Evolutionary conservation across 1,140 invertebrate genomes (phyloP), one percentile per base, ranked within the genome.

Genomic region (Camponotus pennsylvanicus): DNA sequence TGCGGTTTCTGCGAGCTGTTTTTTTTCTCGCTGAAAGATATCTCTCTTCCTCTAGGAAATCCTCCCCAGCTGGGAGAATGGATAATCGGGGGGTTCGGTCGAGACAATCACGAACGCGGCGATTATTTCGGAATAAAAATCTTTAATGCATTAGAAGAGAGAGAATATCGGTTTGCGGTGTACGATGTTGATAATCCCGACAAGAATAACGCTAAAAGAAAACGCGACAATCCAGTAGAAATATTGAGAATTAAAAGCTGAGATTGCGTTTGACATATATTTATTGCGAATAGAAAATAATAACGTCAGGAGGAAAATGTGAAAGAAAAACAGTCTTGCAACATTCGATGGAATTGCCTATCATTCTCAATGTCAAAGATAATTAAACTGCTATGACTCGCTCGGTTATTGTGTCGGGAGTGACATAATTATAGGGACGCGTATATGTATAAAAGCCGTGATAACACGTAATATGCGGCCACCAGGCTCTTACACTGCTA

Each of bases 1-100:
- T 93, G 92, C 90, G 92, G 92, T 93, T 93, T 92, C 80, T 49
- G 76, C 84, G 11, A 80, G 64, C 57, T 71, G 59, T 52, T 88
- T 18, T 52, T 52, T 52, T 18, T 69, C 73, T 73, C 86, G 73
- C 80, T 71, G 37, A 79, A 86, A 86, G 67, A 88, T 85, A 64
- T 40, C 52, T 11, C 52, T 37, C 55, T 59, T 63, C 49, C 69
- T 55, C 69, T 45, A 78, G 34, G 45, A 73, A 59, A 64, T 40
- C 32, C 63, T 75, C 9, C 21, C 55, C 42, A 4, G 49, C 15
- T 11, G 45, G 8, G 32, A 37, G 34, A 37, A 49, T 49, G 87
- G 86, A 87, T 87, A 92, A 92, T 91, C 86, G 80, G 55, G 52
- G 66, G 70, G 79, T 37, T 71, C 27, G 40, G 42, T 8, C 64